Base-by-base conservation (phyloP, 1,140 invertebrate genomes). In the Contarinia nasturtii region DNA sequence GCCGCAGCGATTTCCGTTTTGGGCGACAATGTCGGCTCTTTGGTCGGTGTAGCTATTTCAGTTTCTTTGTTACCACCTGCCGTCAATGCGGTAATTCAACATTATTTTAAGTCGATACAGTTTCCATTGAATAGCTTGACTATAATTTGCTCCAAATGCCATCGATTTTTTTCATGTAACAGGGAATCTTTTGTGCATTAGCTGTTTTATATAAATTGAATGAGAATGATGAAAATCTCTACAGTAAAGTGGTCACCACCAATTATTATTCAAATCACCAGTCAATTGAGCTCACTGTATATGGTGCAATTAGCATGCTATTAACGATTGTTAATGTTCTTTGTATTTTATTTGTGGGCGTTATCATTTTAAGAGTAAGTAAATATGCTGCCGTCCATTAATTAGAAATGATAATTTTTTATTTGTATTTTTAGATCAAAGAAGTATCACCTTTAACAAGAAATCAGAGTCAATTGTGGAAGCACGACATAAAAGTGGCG, bases 41-140 rank as follows among this genome's bases (percentile, higher is more conserved):
- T 86, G 18, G 81, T 85, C 2, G 82, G 83, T 36, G 83, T 86
- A 7, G 82, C 82, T 2, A 86, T 86, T 51, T 85, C 82, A 1
- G 80, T 80, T 0, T 85, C 82, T 0, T 59, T 86, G 8, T 62
- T 86, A 14, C 83, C 83, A 7, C 82, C 83, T 2, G 77, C 79
- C 44, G 81, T 86, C 1, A 86, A 86, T 64, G 72, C 76, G 14
- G 76, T 77, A 58, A 65, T 61, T 64, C 34, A 45, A 27, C 40
- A 33, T 49, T 34, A n/a, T 38, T 47, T 20, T 21, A 37, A 38
- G 15, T 5, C 48, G 7, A 34, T 8, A 17, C 22, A 15, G 17
- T 17, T 27, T 33, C 10, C 12, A 33, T 7, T 46, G 5, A 20
- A 18, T 44, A 19, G 21, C 5, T 8, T 18, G 21, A 17, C 5